Evolutionary conservation across 92 coral and sea anemone genomes (phyloP).

Genomic region (Palythoa caribaeorum): DNA sequence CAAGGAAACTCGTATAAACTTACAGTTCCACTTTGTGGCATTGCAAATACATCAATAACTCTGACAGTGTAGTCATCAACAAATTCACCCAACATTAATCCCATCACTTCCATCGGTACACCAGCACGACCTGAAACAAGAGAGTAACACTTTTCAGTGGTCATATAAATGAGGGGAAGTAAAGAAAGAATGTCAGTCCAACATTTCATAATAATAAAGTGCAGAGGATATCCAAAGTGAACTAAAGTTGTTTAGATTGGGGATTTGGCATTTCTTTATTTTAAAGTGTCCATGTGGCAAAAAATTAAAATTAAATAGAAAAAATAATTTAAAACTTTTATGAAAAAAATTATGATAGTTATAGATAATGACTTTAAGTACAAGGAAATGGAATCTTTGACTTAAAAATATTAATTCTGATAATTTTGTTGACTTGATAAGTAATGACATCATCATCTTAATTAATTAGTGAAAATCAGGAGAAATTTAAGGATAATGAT

Average conservation of each 20-base stretch:
- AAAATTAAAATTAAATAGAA: conserved; percentile 6
- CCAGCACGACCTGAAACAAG: conserved; percentile 91
- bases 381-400: conserved; percentile 54
- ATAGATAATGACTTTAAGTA: conserved; percentile 56
- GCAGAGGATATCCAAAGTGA: no score
- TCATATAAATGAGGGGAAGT: neutral
- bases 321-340: conserved; percentile 27
- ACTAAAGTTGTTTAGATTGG: no score
- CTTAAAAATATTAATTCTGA: conserved; percentile 52
- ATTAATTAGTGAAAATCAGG: conserved; percentile 48
- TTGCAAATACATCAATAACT: conserved; percentile 98
- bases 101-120: conserved; percentile 99
- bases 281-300: no score
- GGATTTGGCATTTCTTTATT: no score
- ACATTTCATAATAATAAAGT: no score
- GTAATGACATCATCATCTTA: conserved; percentile 48
- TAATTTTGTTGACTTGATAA: conserved; percentile 47
- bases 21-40: conserved; percentile 99
- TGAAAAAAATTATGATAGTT: conserved; percentile 38
- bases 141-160: no score
- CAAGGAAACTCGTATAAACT: conserved; percentile 40
- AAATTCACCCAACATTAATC: conserved; percentile 98
- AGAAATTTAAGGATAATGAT: conserved; percentile 35
- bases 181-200: no score
- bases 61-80: conserved; percentile 98